Conservation (phyloP, 35 echinoderm and acorn worm genomes). For the Apostichopus japonicus region DNA sequence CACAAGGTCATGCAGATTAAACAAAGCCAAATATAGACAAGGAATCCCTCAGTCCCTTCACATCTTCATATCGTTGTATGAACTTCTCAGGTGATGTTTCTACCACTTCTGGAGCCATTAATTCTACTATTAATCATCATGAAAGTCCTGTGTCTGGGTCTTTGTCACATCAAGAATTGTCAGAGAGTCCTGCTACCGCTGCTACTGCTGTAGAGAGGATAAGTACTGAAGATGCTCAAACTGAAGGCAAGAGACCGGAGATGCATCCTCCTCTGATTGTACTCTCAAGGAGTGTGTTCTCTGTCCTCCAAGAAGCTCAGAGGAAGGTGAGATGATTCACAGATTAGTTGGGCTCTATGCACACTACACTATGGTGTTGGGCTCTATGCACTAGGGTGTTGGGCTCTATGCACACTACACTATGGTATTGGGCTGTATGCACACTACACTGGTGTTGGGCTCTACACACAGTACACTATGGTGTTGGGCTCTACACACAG, state of each 20-base stretch:
- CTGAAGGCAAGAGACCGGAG: background rate
- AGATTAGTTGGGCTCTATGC: background rate
- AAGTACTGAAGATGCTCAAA: background rate
- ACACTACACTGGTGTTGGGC: no score
- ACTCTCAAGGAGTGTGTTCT: conserved; percentile 40
- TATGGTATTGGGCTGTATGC: no score
- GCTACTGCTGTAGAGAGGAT: background rate
- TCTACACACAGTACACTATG: no score
- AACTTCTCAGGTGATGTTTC: background rate
- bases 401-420: no score
- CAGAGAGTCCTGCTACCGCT: background rate
- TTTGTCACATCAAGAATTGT: background rate
- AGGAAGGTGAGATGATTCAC: conserved; percentile 7
- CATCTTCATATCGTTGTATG: no score
- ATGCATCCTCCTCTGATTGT: conserved; percentile 25
- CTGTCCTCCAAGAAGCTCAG: conserved; percentile 25
- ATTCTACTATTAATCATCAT: background rate
- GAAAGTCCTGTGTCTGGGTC: background rate
- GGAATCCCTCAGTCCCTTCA: no score
- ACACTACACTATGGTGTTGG: no score
- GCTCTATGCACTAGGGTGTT: no score
- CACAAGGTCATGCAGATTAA: no score
- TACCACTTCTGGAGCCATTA: background rate
- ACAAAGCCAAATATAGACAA: no score
- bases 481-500: no score